Conservation (phyloP, 2,888 invertebrate genomes). For the Dasypogon diadema region DNA sequence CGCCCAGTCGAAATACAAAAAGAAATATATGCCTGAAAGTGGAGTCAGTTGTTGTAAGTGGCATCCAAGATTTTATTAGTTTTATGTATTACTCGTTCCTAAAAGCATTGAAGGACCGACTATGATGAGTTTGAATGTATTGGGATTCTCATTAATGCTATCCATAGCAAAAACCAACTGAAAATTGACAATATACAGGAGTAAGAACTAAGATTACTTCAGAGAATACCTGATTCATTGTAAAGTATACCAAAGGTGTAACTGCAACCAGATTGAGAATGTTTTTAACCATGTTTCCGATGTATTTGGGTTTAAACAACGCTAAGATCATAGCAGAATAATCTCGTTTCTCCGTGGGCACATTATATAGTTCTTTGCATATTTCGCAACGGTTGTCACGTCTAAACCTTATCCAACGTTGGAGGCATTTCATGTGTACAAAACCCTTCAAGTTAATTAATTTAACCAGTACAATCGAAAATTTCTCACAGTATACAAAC, state of each 20-base stretch:
- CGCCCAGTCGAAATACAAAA: slow-evolving; percentile 63
- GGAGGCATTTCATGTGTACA: slow-evolving; percentile 64
- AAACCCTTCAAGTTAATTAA: slow-evolving; percentile 60
- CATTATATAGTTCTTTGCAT: slow-evolving; percentile 61
- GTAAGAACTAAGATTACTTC: background rate
- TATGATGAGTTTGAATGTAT: slow-evolving; percentile 44
- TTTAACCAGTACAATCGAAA: background rate
- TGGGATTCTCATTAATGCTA: slow-evolving; percentile 34
- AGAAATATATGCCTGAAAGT: slow-evolving; percentile 62
- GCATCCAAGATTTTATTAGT: background rate
- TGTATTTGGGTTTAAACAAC: slow-evolving; percentile 63
- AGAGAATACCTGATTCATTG: slow-evolving; percentile 60
- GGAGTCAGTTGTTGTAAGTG: no score
- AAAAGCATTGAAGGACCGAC: slow-evolving; percentile 51
- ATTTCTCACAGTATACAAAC: slow-evolving; percentile 58
- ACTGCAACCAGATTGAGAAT: slow-evolving; percentile 62
- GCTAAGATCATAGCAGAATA: slow-evolving; percentile 61
- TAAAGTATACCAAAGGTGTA: slow-evolving; percentile 63
- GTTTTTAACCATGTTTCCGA: slow-evolving; percentile 63
- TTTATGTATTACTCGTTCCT: slow-evolving; percentile 47
- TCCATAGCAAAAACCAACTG: slow-evolving; percentile 51
- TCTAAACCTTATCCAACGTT: slow-evolving; percentile 64
- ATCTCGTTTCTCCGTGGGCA: slow-evolving; percentile 61
- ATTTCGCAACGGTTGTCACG: slow-evolving; percentile 64
- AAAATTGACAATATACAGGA: background rate